phyloP scores from a whole-genome alignment of 2,113 vertebrate species.

The Ochotona curzoniae region DNA sequence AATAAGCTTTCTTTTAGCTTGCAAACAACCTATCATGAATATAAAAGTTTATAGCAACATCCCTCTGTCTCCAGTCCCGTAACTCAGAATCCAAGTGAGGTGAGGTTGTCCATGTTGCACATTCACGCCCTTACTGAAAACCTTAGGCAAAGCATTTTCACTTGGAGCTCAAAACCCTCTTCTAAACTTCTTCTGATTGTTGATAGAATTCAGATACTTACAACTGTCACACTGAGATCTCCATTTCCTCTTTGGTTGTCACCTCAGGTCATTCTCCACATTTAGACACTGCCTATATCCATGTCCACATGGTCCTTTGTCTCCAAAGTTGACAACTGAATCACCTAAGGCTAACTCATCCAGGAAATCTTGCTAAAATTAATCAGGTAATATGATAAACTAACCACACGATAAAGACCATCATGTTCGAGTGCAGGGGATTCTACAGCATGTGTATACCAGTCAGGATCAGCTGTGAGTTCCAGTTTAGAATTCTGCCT shows the following conservation, averaged over 20 bases:
- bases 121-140: neutral
- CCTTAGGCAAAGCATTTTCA: neutral
- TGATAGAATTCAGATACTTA: neutral
- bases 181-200: neutral
- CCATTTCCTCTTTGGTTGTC: neutral
- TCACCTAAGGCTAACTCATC: neutral
- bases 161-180: neutral
- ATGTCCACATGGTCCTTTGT: neutral
- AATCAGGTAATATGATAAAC: neutral
- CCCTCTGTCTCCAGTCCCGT: neutral
- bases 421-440: neutral
- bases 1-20: neutral
- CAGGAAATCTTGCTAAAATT: neutral
- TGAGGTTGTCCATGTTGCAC: neutral
- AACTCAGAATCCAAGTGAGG: neutral
- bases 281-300: neutral
- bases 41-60: neutral
- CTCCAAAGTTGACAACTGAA: neutral
- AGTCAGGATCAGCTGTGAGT: neutral
- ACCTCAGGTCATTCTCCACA: neutral
- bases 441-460: neutral
- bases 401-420: neutral
- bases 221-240: neutral
- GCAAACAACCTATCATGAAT: neutral
- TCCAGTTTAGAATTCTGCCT: constrained; percentile 4